Conservation (phyloP, 2,888 invertebrate genomes). For the Nowickia ferox region DNA sequence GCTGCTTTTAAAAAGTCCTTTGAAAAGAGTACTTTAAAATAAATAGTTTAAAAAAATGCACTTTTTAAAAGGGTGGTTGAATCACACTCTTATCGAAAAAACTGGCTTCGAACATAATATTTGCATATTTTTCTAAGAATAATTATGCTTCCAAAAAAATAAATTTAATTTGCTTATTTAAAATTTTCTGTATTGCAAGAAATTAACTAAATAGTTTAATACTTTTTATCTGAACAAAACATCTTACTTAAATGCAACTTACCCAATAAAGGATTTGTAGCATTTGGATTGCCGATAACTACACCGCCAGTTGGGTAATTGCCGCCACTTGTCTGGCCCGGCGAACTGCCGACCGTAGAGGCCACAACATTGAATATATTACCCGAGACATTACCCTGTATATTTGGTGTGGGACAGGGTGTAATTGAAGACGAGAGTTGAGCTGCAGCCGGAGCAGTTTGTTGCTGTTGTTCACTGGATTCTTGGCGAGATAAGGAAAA, state of each 20-base stretch:
- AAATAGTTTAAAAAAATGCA: too few species aligned
- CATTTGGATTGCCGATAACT: conserved; percentile 80
- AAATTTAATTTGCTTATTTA: not conserved
- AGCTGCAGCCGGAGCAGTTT: conserved; percentile 40
- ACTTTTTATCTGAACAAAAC: not conserved
- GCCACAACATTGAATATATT: conserved; percentile 65
- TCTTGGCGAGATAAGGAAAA: conserved; percentile 88
- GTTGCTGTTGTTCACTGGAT: conserved; percentile 83
- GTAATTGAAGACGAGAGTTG: conserved; percentile 28
- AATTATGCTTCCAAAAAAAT: not conserved
- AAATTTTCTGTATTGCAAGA: not conserved
- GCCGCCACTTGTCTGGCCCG: conserved; percentile 35
- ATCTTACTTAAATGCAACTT: conserved; percentile 70
- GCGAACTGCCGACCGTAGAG: conserved; percentile 35
- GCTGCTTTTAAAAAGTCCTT: too few species aligned
- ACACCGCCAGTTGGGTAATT: conserved; percentile 76
- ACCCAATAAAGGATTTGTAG: conserved; percentile 80
- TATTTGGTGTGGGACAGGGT: conserved; percentile 58
- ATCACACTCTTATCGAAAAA: too few species aligned
- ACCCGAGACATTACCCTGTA: conserved; percentile 43
- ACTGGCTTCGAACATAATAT: too few species aligned
- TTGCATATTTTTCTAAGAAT: not conserved
- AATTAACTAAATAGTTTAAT: too few species aligned
- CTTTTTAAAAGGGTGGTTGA: too few species aligned
- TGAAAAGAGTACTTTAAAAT: too few species aligned